Conservation (phyloP, 2,113 vertebrate genomes). For the Bubo blakistoni region DNA sequence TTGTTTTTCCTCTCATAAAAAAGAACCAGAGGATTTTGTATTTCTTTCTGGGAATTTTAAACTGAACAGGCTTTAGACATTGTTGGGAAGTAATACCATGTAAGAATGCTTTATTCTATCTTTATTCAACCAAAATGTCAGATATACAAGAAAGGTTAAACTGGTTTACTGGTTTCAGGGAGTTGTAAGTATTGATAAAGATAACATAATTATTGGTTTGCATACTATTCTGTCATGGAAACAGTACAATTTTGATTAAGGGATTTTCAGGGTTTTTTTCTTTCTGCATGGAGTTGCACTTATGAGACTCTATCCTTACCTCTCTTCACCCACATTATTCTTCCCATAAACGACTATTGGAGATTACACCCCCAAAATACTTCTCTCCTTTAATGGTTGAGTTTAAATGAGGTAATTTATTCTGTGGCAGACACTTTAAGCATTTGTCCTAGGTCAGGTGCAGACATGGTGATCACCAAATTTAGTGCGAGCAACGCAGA, state of each 20-base stretch:
- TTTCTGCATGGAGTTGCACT: background rate
- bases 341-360: background rate
- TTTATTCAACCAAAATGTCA: background rate
- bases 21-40: background rate
- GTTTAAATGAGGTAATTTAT: background rate
- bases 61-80: background rate
- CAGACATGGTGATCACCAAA: background rate
- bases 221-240: background rate
- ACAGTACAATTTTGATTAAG: background rate
- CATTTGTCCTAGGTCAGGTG: background rate
- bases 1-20: background rate
- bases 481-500: background rate
- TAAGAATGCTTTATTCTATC: background rate
- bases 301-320: background rate
- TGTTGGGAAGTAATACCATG: background rate
- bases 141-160: background rate
- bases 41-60: background rate
- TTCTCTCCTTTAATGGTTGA: background rate
- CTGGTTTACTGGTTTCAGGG: background rate
- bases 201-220: background rate
- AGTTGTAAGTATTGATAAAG: background rate
- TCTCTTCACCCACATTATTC: background rate
- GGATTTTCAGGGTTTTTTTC: background rate
- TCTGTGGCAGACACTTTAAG: background rate
- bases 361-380: background rate